These are phyloP conservation scores for Tragulus kanchil DNA, from an alignment of 2,113 vertebrate genomes.

Conservation along the genomic window DNA sequence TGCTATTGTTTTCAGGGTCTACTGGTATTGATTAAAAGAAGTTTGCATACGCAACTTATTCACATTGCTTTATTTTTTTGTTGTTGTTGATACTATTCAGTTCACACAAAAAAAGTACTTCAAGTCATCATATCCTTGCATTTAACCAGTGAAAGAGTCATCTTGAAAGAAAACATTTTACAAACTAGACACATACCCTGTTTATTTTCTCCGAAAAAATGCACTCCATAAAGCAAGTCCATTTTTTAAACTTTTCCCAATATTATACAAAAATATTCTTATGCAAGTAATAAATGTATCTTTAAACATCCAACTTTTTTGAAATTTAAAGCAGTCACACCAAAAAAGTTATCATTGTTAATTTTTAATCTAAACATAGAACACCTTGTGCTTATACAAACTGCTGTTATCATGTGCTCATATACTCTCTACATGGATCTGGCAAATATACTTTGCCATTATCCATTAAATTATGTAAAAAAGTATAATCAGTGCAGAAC, in stretches of 20 bases:
- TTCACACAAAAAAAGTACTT: slow-evolving; percentile 86
- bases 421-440: slow-evolving; percentile 80
- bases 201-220: slow-evolving; percentile 88
- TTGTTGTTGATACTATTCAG: slow-evolving; percentile 74
- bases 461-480: slow-evolving; percentile 83
- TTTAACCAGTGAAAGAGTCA: slow-evolving; percentile 86
- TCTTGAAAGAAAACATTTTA: slow-evolving; percentile 87
- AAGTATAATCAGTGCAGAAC: slow-evolving; percentile 80
- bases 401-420: slow-evolving; percentile 85
- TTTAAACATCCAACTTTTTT: slow-evolving; percentile 85
- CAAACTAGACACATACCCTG: slow-evolving; percentile 88
- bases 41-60: slow-evolving; percentile 86
- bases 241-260: slow-evolving; percentile 84
- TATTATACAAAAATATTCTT: slow-evolving; percentile 91
- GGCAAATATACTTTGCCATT: slow-evolving; percentile 79
- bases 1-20: background rate
- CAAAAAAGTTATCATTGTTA: slow-evolving; percentile 72
- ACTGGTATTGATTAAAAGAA: slow-evolving; percentile 77
- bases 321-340: slow-evolving; percentile 87
- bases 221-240: slow-evolving; percentile 86
- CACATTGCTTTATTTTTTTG: slow-evolving; percentile 88
- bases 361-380: slow-evolving; percentile 84
- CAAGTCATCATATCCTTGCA: slow-evolving; percentile 86
- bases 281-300: slow-evolving; percentile 86
- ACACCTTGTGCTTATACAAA: slow-evolving; percentile 90